A percentile compares a stretch with the other conserved stretches of the same genome.
Conservation (phyloP, 2,797 vertebrate genomes). For the Crocodylus rhombifer region DNA sequence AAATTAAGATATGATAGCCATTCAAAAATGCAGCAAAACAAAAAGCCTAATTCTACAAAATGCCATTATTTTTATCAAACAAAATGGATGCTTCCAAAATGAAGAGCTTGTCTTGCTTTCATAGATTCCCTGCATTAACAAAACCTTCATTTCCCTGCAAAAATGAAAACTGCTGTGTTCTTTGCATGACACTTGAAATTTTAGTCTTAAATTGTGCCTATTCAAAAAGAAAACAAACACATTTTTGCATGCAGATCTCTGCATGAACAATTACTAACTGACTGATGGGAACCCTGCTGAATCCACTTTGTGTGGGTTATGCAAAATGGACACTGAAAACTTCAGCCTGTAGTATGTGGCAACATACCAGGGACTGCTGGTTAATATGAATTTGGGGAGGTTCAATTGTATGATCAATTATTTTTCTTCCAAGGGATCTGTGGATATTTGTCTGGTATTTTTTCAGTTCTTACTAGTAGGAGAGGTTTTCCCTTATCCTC, state of each 20-base stretch:
- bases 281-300: neutral
- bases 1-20: neutral
- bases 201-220: neutral
- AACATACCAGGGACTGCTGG: neutral
- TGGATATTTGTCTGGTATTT: neutral
- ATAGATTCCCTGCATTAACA: neutral
- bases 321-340: neutral
- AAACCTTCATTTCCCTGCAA: neutral
- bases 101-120: neutral
- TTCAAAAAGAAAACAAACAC: neutral
- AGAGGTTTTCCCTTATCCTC: neutral
- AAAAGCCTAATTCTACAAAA: neutral
- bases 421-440: neutral
- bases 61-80: neutral
- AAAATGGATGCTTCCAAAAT: neutral
- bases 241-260: neutral
- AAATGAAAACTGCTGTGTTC: neutral
- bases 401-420: neutral
- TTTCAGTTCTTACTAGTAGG: neutral
- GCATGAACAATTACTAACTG: neutral
- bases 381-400: neutral
- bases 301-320: neutral
- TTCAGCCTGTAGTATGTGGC: neutral
- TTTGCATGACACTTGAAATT: neutral
- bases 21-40: neutral